Evolutionary conservation across 2,797 vertebrate species (phyloP), one percentile per base, ranked within the genome.

Genomic region (Eulemur coronatus): DNA sequence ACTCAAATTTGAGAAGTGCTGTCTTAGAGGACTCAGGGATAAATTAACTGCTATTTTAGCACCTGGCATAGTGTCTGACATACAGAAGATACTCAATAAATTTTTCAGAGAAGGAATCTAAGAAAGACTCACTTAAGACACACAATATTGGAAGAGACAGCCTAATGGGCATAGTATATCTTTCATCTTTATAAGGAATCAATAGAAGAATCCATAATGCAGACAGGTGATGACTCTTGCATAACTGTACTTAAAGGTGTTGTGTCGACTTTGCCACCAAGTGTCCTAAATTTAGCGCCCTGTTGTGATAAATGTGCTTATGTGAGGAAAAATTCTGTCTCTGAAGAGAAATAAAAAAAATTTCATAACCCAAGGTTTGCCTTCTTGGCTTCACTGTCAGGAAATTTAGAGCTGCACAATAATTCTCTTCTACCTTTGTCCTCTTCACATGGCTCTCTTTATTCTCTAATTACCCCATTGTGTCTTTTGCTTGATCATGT

Each of bases 101-200:
- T 79, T 91, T 94, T 96, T 92, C 59, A 91, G 30, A 65, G 67
- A 79, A 69, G 57, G 35, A 84, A 89, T 17, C 48, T 72, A 61
- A 46, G 57, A 90, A 91, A 95, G 72, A 93, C 30, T 95, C 73
- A 50, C 55, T 84, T 75, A 84, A 86, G 88, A 88, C 55, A 89
- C 24, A 55, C 7, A 7, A 14, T 93, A 79, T 63, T 95, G 55
- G 48, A 76, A 81, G 38, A 91, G 85, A 90, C 55, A 79, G 63
- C 20, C 48, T 69, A 81, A 65, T 33, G 11, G n/a, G 20, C 72
- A 73, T 38, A 82, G 33, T 26, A 13, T 46, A 69, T 69, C 78
- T 89, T 96, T 94, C 55, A 85, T 96, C 65, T 48, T 95, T 82
- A 57, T 46, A 26, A 75, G 65, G 70, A 57, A 69, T 97, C 89